Evolutionary conservation across 2,797 vertebrate genomes (phyloP), one percentile per base, ranked within the genome.

Genomic region (Cirrhinus molitorella): DNA sequence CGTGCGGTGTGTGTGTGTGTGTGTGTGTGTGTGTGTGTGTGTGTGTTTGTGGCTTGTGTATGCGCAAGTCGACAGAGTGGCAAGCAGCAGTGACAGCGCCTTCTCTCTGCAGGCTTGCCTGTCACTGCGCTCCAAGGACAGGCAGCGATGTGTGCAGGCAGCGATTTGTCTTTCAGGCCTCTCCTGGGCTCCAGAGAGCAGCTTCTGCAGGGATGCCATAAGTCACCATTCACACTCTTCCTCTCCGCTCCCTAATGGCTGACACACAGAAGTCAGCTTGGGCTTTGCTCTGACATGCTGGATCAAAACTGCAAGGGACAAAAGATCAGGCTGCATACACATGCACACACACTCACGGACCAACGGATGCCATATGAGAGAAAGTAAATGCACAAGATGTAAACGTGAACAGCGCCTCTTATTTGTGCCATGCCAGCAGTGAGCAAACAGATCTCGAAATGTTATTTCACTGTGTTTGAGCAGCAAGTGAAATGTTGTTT

Each of bases 121-220:
- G 85, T 85, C 87, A 85, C 75, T 80, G 73, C 74, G 80, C 84
- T 78, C 81, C 84, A 87, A 87, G 84, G 87, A 83, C 88, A 86
- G 68, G 80, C 84, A 83, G 80, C 43, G 68, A 84, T 68, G 76
- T 88, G 87, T 84, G 76, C 70, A 83, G 74, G 61, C 83, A 87
- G 57, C 49, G 55, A 83, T 85, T 87, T 81, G 77, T 85, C 77
- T 87, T 83, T 85, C 63, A 85, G 84, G 45, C 17, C 47, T 83
- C 81, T 65, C 77, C 72, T 78, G 65, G 57, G 47, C 83, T 85
- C 68, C 71, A 47, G 79, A 85, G 83, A 83, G 63, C 76, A 47
- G 51, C 59, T 80, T 77, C 83, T 83, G 77, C 81, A 78, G 73
- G 81, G 77, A 61, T 65, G 77, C 78, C 55, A 81, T 86, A 88